Conservation (phyloP, 2,888 invertebrate species). For the Glaucopsyche alexis region DNA sequence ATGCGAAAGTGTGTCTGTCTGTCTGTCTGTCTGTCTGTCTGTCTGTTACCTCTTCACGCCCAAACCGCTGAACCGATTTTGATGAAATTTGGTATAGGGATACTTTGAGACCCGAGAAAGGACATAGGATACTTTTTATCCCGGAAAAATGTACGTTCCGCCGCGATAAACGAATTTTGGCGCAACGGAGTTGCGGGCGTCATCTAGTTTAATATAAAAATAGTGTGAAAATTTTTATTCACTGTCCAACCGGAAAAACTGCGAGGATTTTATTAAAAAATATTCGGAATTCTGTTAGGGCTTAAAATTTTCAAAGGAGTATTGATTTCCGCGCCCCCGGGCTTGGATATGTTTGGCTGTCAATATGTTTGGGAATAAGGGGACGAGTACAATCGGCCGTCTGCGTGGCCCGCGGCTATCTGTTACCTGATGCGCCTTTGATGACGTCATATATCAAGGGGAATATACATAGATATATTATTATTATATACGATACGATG, state of each 20-base stretch:
- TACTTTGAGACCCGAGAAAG: no score
- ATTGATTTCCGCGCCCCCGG: slow-evolving; percentile 66
- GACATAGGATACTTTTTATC: no score
- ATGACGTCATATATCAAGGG: neutral
- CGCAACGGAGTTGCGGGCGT: no score
- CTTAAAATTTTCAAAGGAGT: slow-evolving; percentile 68
- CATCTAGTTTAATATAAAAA: neutral
- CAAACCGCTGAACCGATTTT: no score
- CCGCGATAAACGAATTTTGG: no score
- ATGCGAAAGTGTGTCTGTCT: no score
- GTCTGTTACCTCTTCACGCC: no score
- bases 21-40: no score
- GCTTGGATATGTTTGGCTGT: slow-evolving; percentile 47
- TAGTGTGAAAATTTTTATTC: neutral
- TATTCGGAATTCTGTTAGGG: slow-evolving; percentile 45
- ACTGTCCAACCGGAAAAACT: neutral
- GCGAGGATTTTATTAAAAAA: slow-evolving; percentile 17
- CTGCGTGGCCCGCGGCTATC: slow-evolving; percentile 29
- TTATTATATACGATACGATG: no score
- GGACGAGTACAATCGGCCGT: slow-evolving; percentile 35
- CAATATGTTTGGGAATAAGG: slow-evolving; percentile 49
- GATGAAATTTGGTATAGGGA: no score
- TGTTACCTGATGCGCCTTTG: slow-evolving; percentile 32
- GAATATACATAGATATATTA: neutral
- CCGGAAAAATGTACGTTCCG: no score